Conservation (phyloP, 2,888 invertebrate species). For the Cephalotes varians region DNA sequence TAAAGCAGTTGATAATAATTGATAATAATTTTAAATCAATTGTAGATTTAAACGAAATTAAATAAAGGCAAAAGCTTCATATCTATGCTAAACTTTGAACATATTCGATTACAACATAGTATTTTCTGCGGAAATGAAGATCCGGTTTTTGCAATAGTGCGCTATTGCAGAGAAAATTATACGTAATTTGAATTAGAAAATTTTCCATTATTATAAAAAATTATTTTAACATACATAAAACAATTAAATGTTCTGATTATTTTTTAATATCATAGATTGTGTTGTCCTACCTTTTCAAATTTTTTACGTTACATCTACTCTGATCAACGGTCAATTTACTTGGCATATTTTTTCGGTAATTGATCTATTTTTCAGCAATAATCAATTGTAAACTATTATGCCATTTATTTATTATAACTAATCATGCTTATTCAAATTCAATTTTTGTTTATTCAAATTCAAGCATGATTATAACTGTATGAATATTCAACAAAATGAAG, state of each 20-base stretch:
- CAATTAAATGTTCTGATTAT: not conserved
- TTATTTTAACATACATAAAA: not conserved
- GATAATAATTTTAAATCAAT: not conserved
- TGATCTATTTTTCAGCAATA: not conserved
- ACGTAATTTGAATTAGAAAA: not conserved
- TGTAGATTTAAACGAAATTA: not conserved
- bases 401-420: not conserved
- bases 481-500: not conserved
- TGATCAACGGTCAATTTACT: not conserved
- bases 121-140: slow-evolving; percentile 21
- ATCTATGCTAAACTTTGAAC: not conserved
- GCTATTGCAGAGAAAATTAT: slow-evolving; percentile 28
- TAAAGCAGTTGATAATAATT: not conserved
- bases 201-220: not conserved
- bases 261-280: not conserved
- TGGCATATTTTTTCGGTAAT: not conserved
- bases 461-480: not conserved
- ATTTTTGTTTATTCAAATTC: not conserved
- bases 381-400: not conserved
- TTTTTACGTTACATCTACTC: not conserved
- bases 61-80: not conserved
- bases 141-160: slow-evolving; percentile 32
- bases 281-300: not conserved
- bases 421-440: too few relatives aligned
- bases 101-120: not conserved